phyloP scores from a whole-genome alignment of 2,113 vertebrate species.

The Pedetes capensis region DNA sequence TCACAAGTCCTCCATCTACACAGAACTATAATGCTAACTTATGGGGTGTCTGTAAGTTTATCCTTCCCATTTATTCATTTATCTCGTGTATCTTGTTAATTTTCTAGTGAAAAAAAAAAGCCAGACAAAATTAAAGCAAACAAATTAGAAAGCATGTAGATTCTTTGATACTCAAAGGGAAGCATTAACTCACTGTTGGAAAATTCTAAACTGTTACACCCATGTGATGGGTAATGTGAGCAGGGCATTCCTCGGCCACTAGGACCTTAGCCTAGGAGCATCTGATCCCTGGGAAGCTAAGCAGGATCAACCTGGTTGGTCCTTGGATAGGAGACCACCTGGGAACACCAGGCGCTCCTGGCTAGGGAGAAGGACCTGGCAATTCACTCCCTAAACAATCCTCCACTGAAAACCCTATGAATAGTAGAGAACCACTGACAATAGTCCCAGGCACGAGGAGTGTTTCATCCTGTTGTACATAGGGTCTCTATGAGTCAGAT shows the following conservation, averaged over 20 bases:
- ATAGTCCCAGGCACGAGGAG: too few relatives aligned
- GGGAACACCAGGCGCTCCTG: too few relatives aligned
- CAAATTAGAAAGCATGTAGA: not conserved
- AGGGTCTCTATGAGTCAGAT: too few relatives aligned
- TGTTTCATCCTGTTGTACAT: too few relatives aligned
- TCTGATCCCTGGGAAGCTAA: too few relatives aligned
- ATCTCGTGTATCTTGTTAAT: not conserved
- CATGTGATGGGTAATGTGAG: not conserved
- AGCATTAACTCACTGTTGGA: not conserved
- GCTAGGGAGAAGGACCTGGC: too few relatives aligned
- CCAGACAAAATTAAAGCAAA: conserved; percentile 1
- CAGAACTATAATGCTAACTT: not conserved
- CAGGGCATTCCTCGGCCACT: accelerated
- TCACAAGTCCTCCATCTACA: not conserved
- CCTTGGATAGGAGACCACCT: too few relatives aligned
- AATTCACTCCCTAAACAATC: too few relatives aligned
- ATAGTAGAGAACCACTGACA: too few relatives aligned
- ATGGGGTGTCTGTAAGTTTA: not conserved
- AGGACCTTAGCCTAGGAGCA: not conserved
- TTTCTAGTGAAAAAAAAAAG: conserved; percentile 5
- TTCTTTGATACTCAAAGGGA: not conserved
- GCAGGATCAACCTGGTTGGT: too few relatives aligned
- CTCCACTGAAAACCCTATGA: too few relatives aligned
- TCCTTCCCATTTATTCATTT: not conserved
- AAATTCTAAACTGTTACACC: not conserved